A percentile compares a stretch with the other conserved stretches of the same genome.
phyloP scores from a whole-genome alignment of 2,888 invertebrate species.

The Trileptium ribeirensis region DNA sequence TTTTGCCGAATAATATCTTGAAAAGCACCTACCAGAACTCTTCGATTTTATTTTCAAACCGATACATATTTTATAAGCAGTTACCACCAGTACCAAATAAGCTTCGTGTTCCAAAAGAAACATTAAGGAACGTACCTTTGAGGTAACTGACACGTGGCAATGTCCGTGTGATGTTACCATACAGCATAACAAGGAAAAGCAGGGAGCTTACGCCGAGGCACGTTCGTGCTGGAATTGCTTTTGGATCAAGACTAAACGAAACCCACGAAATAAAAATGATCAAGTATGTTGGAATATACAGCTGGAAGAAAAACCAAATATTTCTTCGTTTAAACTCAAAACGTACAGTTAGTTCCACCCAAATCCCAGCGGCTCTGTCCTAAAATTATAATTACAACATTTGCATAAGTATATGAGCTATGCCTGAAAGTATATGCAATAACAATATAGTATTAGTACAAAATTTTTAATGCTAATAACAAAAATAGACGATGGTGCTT shows the following conservation, averaged over 20 bases:
- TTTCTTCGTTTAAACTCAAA: constrained; percentile 50
- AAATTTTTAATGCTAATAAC: no score
- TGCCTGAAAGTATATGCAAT: no score
- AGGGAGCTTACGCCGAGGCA: constrained; percentile 49
- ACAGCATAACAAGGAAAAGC: constrained; percentile 24
- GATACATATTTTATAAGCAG: no score
- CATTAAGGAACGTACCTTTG: neutral
- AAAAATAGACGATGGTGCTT: no score
- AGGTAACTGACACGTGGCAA: neutral
- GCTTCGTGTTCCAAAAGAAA: no score
- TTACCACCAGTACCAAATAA: no score
- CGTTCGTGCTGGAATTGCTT: constrained; percentile 47
- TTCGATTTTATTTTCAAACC: no score
- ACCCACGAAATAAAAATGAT: constrained; percentile 49
- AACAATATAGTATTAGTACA: no score
- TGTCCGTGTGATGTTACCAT: neutral
- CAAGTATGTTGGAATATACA: constrained; percentile 48
- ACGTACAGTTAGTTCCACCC: constrained; percentile 41
- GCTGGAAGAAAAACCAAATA: constrained; percentile 50
- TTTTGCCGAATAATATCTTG: no score
- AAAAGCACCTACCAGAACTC: no score
- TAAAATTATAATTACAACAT: no score
- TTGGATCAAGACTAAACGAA: constrained; percentile 49
- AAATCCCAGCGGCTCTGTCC: constrained; percentile 22
- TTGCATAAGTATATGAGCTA: no score